Conservation (phyloP, 2,797 vertebrate species). For the Schizothorax lantsangensis region DNA sequence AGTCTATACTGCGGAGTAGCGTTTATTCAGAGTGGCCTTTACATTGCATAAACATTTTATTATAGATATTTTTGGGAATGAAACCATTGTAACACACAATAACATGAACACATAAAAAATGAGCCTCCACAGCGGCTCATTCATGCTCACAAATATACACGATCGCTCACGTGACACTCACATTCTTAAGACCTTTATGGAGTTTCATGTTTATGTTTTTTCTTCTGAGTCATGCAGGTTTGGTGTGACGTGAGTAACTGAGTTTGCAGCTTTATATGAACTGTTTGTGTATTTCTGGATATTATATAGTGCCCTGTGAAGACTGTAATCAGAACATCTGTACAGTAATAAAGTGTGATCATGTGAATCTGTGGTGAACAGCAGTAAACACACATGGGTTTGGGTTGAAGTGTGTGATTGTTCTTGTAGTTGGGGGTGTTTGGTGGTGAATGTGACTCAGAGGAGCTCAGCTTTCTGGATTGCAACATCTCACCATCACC, state of each 20-base stretch:
- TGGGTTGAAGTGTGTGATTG: neutral
- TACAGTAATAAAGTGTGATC: neutral
- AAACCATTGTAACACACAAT: neutral
- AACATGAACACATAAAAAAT: neutral
- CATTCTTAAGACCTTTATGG: neutral
- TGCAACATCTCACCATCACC: slow-evolving; percentile 7
- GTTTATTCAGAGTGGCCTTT: neutral
- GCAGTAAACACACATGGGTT: neutral
- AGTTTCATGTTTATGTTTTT: neutral
- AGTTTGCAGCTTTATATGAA: neutral
- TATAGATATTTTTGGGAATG: neutral
- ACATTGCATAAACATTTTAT: neutral
- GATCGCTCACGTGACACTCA: neutral
- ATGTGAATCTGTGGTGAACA: neutral
- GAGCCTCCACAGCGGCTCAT: neutral
- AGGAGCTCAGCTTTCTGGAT: neutral
- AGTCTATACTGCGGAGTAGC: neutral
- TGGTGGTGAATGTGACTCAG: neutral
- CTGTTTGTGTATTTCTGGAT: neutral
- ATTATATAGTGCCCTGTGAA: neutral
- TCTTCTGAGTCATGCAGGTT: neutral
- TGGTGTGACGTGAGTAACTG: neutral
- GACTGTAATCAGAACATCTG: neutral
- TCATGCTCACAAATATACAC: neutral
- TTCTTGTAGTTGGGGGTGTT: neutral